Percentiles rank a stretch among this genome's conserved stretches.
Conservation (phyloP, 2,888 invertebrate genomes). For the Sceliomorpha sp. region DNA sequence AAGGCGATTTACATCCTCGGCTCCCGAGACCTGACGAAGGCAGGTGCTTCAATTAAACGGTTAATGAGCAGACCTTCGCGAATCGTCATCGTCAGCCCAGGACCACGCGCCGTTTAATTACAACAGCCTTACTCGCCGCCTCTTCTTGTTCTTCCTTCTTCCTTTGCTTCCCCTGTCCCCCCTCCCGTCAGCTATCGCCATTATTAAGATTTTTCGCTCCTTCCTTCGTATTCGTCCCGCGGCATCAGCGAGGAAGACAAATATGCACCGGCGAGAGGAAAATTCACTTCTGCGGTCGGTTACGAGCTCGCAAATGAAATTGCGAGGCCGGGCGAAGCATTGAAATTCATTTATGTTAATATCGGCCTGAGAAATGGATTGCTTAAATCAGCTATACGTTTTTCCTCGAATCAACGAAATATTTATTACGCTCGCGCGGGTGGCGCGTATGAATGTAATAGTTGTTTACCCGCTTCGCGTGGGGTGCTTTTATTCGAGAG, state of each 20-base stretch:
- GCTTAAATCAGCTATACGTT: slow-evolving; percentile 11
- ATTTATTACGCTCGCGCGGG: too few species aligned
- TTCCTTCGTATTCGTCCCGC: not conserved
- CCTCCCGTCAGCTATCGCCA: not conserved
- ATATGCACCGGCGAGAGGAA: slow-evolving; percentile 11
- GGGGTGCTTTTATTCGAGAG: too few species aligned
- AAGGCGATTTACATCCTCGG: slow-evolving; percentile 62
- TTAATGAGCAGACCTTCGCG: slow-evolving; percentile 59
- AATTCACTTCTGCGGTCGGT: slow-evolving; percentile 8
- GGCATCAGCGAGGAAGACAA: slow-evolving; percentile 5
- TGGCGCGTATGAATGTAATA: too few species aligned
- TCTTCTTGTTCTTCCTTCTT: not conserved
- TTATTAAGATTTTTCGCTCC: slow-evolving; percentile 11
- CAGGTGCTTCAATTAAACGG: slow-evolving; percentile 60
- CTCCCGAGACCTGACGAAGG: slow-evolving; percentile 31
- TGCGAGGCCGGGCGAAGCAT: slow-evolving; percentile 2
- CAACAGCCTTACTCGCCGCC: slow-evolving; percentile 17
- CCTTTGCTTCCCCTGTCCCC: too few species aligned
- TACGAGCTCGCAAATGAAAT: slow-evolving; percentile 17
- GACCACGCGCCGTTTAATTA: slow-evolving; percentile 1
- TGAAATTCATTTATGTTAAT: slow-evolving; percentile 55
- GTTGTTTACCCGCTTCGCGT: too few species aligned
- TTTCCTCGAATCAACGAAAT: too few species aligned
- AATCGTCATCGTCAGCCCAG: slow-evolving; percentile 29
- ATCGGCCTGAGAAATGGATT: slow-evolving; percentile 41